Conservation (phyloP, 2,888 invertebrate genomes). For the Melolontha melolontha region DNA sequence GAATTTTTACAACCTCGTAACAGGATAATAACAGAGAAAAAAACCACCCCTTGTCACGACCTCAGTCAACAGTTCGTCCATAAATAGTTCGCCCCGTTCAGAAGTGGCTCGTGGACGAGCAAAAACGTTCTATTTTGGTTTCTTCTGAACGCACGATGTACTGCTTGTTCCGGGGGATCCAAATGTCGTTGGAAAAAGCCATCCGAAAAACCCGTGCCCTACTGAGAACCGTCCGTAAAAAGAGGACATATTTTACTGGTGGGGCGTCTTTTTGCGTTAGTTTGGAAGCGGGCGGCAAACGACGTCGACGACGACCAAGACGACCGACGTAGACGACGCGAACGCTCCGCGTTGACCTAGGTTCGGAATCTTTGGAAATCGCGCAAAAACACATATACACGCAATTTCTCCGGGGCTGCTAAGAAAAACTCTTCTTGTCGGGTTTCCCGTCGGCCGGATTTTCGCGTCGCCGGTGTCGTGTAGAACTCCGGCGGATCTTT, state of each 20-base stretch:
- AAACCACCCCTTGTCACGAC: slow-evolving; percentile 4
- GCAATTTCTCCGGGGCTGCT: too few relatives aligned
- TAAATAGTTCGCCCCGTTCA: slow-evolving; percentile 17
- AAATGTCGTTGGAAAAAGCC: neutral
- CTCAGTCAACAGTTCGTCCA: slow-evolving; percentile 23
- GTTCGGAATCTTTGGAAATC: slow-evolving; percentile 20
- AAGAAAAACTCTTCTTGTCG: too few relatives aligned
- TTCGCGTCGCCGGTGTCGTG: too few relatives aligned
- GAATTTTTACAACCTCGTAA: too few relatives aligned
- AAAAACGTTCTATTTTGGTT: slow-evolving; percentile 49
- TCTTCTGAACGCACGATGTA: slow-evolving; percentile 37
- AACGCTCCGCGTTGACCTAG: slow-evolving; percentile 8
- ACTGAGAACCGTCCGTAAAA: slow-evolving; percentile 22
- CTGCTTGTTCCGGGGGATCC: slow-evolving; percentile 11
- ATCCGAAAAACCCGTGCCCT: slow-evolving; percentile 25
- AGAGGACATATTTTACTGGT: slow-evolving; percentile 35
- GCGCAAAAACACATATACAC: slow-evolving; percentile 14
- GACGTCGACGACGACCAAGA: neutral
- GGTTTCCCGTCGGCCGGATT: too few relatives aligned
- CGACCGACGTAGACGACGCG: neutral
- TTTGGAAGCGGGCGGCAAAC: too few relatives aligned
- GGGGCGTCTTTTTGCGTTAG: slow-evolving; percentile 14
- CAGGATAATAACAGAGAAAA: too few relatives aligned
- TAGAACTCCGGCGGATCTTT: too few relatives aligned
- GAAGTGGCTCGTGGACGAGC: slow-evolving; percentile 4